These are phyloP conservation scores for Lycocerus yunnanus DNA, from an alignment of 2,888 invertebrate genomes.

Conservation along the genomic window DNA sequence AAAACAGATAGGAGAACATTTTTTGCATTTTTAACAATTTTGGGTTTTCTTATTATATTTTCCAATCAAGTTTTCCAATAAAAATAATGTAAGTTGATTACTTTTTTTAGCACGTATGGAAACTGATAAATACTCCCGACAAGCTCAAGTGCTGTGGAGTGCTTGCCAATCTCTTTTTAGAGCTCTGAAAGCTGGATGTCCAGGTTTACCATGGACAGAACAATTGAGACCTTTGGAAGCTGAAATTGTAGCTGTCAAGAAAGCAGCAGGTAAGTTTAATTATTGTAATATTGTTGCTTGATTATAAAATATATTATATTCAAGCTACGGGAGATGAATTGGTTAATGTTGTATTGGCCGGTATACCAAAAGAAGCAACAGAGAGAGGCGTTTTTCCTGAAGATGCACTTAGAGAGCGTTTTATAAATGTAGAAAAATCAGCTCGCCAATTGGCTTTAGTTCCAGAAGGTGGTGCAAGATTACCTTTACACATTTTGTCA, in stretches of 20 bases:
- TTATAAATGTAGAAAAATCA: conserved; percentile 78
- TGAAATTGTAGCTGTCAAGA: conserved; percentile 74
- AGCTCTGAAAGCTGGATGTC: conserved; percentile 69
- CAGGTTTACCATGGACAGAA: conserved; percentile 61
- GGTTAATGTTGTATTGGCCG: conserved; percentile 75
- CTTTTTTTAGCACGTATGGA: conserved; percentile 68
- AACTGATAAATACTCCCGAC: conserved; percentile 73
- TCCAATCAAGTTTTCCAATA: not conserved
- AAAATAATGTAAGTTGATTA: not conserved
- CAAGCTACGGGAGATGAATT: conserved; percentile 76
- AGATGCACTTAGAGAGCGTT: conserved; percentile 81
- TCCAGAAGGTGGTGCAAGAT: conserved; percentile 83
- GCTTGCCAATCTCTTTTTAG: conserved; percentile 87
- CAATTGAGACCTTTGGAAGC: conserved; percentile 66
- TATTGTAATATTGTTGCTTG: not conserved
- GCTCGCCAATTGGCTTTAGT: conserved; percentile 85
- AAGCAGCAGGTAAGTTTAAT: conserved; percentile 69
- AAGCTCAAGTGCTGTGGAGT: conserved; percentile 91
- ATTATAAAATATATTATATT: conserved; percentile 25
- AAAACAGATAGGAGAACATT: conserved; percentile 29
- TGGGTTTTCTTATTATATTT: not conserved
- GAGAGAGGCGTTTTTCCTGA: conserved; percentile 88
- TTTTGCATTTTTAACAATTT: not conserved
- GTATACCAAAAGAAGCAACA: conserved; percentile 77
- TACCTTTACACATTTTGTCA: conserved; percentile 83